Conservation (phyloP, 2,113 vertebrate genomes). For the Amphilophus citrinellus region DNA sequence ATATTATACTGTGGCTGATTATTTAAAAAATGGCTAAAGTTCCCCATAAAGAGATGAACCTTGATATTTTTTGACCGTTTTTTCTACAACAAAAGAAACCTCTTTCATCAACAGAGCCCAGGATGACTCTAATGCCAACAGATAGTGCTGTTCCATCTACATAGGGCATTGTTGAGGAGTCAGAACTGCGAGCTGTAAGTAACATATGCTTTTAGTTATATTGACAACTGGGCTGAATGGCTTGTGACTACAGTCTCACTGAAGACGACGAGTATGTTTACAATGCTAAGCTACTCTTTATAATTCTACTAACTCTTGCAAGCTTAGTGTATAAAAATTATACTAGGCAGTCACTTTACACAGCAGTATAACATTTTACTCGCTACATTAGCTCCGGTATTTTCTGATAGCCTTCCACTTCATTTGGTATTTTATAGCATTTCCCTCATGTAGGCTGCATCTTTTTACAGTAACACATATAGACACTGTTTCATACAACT, state of each 20-base stretch:
- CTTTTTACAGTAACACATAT: not conserved
- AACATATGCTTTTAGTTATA: not conserved
- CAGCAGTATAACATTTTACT: not conserved
- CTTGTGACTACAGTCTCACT: not conserved
- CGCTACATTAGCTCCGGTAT: not conserved
- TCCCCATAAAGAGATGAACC: not conserved
- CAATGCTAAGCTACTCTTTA: not conserved
- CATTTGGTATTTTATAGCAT: not conserved
- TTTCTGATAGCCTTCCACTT: not conserved
- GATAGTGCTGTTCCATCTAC: not conserved
- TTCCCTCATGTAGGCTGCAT: not conserved
- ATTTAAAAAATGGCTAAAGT: not conserved
- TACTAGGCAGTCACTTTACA: not conserved
- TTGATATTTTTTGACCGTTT: not conserved
- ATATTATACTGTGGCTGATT: not conserved
- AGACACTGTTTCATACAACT: slow-evolving; percentile 2
- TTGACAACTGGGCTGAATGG: not conserved
- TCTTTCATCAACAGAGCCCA: not conserved
- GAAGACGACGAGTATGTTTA: not conserved
- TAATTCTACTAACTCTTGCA: slow-evolving; percentile 5
- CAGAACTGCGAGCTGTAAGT: not conserved
- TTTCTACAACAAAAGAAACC: too few relatives aligned
- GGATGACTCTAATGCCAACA: not conserved
- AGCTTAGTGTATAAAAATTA: not conserved
- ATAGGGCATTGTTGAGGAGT: not conserved